phyloP scores from a whole-genome alignment of 2,888 invertebrate species.

The Cerastoderma edule region DNA sequence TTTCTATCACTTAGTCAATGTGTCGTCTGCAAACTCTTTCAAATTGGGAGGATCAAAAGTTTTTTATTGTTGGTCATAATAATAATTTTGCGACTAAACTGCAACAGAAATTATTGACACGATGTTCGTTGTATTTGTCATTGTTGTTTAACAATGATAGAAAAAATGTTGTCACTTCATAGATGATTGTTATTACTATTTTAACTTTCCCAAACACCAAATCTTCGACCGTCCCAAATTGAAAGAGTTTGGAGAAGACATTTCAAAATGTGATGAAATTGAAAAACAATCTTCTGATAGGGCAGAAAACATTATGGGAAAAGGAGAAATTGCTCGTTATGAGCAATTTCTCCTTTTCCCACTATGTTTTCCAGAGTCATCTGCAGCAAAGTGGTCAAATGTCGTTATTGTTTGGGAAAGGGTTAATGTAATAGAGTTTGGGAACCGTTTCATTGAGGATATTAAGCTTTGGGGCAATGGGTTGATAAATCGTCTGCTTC shows the following conservation, averaged over 20 bases:
- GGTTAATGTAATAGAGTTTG: too few species aligned
- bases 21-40: too few species aligned
- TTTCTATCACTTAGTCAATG: too few species aligned
- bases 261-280: too few species aligned
- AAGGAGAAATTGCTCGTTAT: not conserved
- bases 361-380: not conserved
- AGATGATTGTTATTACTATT: not conserved
- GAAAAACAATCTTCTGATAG: too few species aligned
- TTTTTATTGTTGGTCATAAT: too few species aligned
- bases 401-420: not conserved
- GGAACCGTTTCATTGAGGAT: not conserved
- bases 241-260: too few species aligned
- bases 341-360: conserved; percentile 12
- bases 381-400: not conserved
- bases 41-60: too few species aligned
- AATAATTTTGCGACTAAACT: too few species aligned
- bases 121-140: not conserved
- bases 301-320: not conserved
- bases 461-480: not conserved
- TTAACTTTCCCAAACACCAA: not conserved
- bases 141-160: not conserved
- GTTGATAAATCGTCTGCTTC: not conserved
- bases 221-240: not conserved
- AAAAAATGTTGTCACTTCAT: not conserved
- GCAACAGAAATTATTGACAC: too few species aligned